A percentile compares a stretch with the other conserved stretches of the same genome.
These are phyloP conservation scores for Mirza zaza DNA, from an alignment of 2,113 vertebrate genomes.

Conservation along the genomic window DNA sequence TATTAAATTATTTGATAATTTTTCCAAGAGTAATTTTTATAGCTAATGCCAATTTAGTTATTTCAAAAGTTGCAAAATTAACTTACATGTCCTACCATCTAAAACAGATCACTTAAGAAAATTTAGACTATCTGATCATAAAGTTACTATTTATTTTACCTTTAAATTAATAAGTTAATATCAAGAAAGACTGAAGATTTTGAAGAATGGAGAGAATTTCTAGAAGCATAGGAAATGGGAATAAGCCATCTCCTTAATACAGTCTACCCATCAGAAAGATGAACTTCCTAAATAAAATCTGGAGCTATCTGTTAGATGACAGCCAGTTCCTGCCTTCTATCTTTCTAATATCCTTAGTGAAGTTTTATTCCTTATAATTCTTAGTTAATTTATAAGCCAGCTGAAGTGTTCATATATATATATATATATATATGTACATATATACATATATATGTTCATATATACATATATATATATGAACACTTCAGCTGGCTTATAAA, in stretches of 20 bases:
- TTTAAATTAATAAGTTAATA: not conserved
- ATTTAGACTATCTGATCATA: not conserved
- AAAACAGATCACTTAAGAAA: not conserved
- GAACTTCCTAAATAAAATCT: not conserved
- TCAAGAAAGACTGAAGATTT: not conserved
- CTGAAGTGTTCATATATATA: not conserved
- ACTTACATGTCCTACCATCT: not conserved
- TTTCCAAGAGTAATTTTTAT: conserved; percentile 7
- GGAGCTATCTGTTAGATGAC: not conserved
- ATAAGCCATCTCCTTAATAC: fast-evolving
- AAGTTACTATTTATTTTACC: conserved; percentile 9
- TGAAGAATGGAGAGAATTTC: not conserved
- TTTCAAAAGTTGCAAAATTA: conserved; percentile 33
- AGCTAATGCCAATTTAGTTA: not conserved
- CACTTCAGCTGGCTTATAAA: too few species aligned
- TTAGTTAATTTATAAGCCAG: not conserved
- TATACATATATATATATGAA: too few species aligned
- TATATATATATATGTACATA: not conserved
- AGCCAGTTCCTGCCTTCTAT: not conserved
- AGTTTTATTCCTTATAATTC: not conserved
- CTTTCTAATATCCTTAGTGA: not conserved
- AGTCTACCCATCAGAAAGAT: not conserved
- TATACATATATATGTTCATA: too few species aligned
- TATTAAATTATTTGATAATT: not conserved
- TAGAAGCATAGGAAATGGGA: not conserved